Evolutionary conservation across 2,888 invertebrate species (phyloP), one percentile per base, ranked within the genome.

Genomic region (Cerastoderma edule): DNA sequence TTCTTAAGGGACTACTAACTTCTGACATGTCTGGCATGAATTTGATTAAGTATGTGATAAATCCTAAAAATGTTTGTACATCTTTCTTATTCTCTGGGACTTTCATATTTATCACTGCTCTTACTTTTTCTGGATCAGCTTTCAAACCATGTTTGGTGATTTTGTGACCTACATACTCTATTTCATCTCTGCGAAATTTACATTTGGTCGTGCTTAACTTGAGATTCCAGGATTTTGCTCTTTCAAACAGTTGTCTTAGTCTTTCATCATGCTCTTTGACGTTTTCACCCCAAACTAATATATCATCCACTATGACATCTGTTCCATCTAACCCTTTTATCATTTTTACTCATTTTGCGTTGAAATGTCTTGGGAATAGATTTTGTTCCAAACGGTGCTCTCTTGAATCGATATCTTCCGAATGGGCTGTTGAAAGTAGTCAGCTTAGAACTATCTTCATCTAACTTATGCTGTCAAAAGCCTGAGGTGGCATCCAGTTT

Each of bases 21-120:
- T 75, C 65, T 19, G 72, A 57, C 66, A 78, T 27, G 35, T 78
- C 48, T 50, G 68, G 68, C 10, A 72, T 19, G 27, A 72, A 75
- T 32, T 72, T 78, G 39, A 39, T 16, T 39, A 39, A 39, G 39
- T 39, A 39, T 39, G 8, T 39, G 8, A 39, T 39, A 39, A 39
- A 39, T 10, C 39, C 39, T 39, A 13, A 39, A 39, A 39, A 39
- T 39, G 39, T 39, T 39, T 39, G 39, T 39, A 39, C 8, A 13
- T 39, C 8, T 39, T 16, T 39, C 16, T 39, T 39, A 16, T 39
- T 39, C 16, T 39, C 39, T 8, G 39, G 39, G 10, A 16, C 39
- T 39, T 39, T 39, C 39, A 39, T 39, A 16, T 39, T 39, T 16
- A 8, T 8, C 8, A 39, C 39, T 10, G 16, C 39, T 39, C 39